These are phyloP conservation scores for Tetramorium bicarinatum DNA, from an alignment of 2,888 invertebrate genomes.

Conservation along the genomic window DNA sequence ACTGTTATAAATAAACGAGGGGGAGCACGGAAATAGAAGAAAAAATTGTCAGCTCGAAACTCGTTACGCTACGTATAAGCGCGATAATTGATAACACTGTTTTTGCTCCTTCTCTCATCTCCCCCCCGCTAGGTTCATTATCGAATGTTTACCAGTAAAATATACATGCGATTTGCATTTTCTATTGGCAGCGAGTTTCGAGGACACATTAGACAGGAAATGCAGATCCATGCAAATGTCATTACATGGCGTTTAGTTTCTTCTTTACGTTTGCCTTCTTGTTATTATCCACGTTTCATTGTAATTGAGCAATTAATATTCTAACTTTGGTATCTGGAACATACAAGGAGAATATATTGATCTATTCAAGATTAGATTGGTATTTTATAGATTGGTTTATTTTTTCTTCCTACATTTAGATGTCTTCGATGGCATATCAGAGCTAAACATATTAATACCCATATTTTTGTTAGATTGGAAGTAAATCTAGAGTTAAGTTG, in stretches of 20 bases:
- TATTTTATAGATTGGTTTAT: neutral
- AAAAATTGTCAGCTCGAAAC: neutral
- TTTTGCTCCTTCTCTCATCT: neutral
- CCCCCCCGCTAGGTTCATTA: neutral
- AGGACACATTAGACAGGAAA: neutral
- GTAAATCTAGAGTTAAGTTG: neutral
- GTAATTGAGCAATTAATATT: neutral
- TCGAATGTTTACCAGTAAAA: constrained; percentile 2
- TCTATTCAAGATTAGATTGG: neutral
- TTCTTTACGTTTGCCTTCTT: neutral
- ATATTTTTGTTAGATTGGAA: neutral
- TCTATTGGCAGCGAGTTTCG: neutral
- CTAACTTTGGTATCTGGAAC: neutral
- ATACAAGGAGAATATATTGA: neutral
- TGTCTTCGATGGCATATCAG: neutral
- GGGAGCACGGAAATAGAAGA: neutral
- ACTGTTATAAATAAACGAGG: neutral
- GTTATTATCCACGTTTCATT: neutral
- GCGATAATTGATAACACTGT: neutral
- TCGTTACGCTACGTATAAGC: neutral
- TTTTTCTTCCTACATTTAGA: neutral
- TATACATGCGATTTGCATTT: constrained; percentile 5
- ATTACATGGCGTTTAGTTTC: neutral
- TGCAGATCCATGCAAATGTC: neutral
- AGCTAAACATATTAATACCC: neutral